A percentile compares a stretch with the other conserved stretches of the same genome.
Evolutionary conservation across 2,113 vertebrate genomes (phyloP).

Genomic region (Addax nasomaculatus): DNA sequence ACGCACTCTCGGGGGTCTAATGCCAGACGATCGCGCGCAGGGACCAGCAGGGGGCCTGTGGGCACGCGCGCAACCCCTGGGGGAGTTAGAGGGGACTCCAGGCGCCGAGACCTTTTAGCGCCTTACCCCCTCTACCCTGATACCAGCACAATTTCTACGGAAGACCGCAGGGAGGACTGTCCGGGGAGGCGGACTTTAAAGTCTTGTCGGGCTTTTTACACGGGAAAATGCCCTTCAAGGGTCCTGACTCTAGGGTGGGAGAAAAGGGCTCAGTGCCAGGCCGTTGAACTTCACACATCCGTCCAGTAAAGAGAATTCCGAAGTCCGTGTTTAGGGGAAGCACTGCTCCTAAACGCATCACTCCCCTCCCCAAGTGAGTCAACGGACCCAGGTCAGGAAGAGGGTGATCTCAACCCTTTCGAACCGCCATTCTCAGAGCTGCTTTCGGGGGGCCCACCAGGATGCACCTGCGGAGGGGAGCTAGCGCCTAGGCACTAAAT

Average conservation of each 20-base stretch:
- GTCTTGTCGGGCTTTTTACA: background rate
- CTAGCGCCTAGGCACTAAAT: background rate
- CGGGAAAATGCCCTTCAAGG: background rate
- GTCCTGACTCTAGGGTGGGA: background rate
- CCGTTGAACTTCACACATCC: background rate
- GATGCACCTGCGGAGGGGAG: background rate
- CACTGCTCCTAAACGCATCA: background rate
- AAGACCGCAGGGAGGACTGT: background rate
- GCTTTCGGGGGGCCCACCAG: background rate
- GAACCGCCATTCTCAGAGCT: background rate
- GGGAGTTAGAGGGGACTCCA: background rate
- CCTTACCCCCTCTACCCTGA: too few species aligned
- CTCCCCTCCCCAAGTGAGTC: background rate
- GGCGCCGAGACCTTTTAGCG: background rate
- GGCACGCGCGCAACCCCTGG: background rate
- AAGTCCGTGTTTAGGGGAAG: background rate
- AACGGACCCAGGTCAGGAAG: accelerated
- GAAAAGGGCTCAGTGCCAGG: background rate
- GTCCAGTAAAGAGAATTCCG: background rate
- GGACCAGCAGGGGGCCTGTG: background rate
- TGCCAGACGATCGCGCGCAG: background rate
- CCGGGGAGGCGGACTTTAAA: background rate
- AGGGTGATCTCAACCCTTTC: too few species aligned
- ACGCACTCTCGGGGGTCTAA: background rate
- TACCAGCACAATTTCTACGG: accelerated